Conservation (phyloP, 2,888 invertebrate genomes). For the Drosophila nigritarsus region DNA sequence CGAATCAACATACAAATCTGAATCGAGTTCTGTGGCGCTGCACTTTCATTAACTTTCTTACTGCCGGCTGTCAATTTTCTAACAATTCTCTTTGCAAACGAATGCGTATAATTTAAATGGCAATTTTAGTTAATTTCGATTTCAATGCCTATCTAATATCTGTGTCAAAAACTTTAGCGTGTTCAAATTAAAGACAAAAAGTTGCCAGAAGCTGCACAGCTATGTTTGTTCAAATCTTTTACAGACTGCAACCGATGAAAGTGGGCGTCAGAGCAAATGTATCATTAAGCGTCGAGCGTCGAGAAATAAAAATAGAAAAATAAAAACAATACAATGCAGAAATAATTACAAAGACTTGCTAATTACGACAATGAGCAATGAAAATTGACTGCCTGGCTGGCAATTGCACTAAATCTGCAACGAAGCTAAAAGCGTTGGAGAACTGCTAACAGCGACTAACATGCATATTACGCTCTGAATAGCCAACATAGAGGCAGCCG, state of each 20-base stretch:
- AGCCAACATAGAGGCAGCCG: conserved; percentile 58
- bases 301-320: conserved; percentile 27
- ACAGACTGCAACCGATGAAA: conserved; percentile 71
- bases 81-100: conserved; percentile 23
- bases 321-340: conserved; percentile 26
- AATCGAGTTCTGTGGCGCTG: conserved; percentile 9
- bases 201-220: not conserved
- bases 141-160: conserved; percentile 55
- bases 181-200: conserved; percentile 49
- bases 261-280: conserved; percentile 74
- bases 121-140: conserved; percentile 65
- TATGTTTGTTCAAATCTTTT: conserved; percentile 22
- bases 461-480: conserved; percentile 82
- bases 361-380: conserved; percentile 73
- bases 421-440: conserved; percentile 68
- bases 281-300: conserved; percentile 53
- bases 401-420: conserved; percentile 82
- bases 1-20: conserved; percentile 14
- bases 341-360: conserved; percentile 75
- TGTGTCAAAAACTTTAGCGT: conserved; percentile 64
- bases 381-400: conserved; percentile 60
- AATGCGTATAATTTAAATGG: conserved; percentile 46
- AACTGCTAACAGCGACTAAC: conserved; percentile 51
- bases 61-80: conserved; percentile 50
- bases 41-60: conserved; percentile 66